These are phyloP conservation scores for Trissoscelio sp. DNA, from an alignment of 2,888 invertebrate genomes.

Conservation along the genomic window DNA sequence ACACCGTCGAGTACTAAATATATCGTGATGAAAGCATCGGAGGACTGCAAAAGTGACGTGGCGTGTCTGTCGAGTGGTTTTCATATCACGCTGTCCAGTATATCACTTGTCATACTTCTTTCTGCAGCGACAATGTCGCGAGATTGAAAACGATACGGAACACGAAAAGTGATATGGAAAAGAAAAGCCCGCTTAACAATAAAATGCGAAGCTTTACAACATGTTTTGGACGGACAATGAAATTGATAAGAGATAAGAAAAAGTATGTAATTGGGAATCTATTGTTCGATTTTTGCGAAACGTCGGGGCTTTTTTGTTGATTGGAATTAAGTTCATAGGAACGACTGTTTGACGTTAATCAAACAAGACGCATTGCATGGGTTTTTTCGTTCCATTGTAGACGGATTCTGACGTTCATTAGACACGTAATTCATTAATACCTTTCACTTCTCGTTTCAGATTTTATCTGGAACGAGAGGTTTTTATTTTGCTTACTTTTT, in stretches of 20 bases:
- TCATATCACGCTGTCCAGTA: not conserved
- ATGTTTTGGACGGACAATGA: too few relatives aligned
- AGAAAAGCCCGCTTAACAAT: too few relatives aligned
- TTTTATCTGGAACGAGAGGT: not conserved
- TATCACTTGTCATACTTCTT: not conserved
- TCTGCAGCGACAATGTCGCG: not conserved
- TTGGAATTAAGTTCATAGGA: not conserved
- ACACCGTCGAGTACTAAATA: not conserved
- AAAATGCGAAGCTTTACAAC: too few relatives aligned
- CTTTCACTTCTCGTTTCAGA: not conserved
- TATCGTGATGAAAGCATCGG: not conserved
- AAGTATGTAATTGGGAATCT: not conserved
- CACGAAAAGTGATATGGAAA: slow-evolving; percentile 19
- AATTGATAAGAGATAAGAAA: not conserved
- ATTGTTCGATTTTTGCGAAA: not conserved
- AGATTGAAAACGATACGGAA: slow-evolving; percentile 23
- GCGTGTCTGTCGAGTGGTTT: not conserved
- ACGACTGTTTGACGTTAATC: not conserved
- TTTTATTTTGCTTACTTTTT: not conserved
- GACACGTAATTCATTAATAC: not conserved
- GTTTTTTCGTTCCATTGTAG: not conserved
- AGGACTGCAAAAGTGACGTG: not conserved
- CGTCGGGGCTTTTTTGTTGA: not conserved
- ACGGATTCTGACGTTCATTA: not conserved
- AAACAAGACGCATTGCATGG: not conserved